Conservation (phyloP, 2,113 vertebrate species). For the Macquaria australasica region DNA sequence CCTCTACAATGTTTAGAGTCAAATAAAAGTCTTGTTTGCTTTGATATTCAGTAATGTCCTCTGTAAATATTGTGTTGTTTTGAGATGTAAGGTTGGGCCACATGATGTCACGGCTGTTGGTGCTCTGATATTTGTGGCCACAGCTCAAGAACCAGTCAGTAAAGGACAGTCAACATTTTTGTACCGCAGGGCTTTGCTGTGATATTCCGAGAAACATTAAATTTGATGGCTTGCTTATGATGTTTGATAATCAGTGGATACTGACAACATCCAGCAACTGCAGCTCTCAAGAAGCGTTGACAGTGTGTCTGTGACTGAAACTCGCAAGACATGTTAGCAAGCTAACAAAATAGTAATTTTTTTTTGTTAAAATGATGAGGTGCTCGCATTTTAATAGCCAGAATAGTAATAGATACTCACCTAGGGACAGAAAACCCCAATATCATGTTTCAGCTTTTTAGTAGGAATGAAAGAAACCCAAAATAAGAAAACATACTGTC, state of each 20-base stretch:
- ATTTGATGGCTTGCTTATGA: not conserved
- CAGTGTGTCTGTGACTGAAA: not conserved
- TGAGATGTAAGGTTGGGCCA: not conserved
- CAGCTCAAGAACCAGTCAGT: not conserved
- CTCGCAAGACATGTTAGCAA: not conserved
- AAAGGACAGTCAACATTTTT: not conserved
- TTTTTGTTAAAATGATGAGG: not conserved
- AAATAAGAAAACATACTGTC: not conserved
- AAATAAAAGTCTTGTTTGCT: conserved; percentile 10
- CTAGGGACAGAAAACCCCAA: not conserved
- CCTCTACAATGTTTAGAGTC: conserved; percentile 3
- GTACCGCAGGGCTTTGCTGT: not conserved
- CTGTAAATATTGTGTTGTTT: conserved; percentile 27
- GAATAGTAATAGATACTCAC: not conserved
- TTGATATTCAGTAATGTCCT: conserved; percentile 15
- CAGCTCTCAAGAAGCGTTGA: not conserved
- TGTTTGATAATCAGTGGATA: not conserved
- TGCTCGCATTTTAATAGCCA: not conserved
- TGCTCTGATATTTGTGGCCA: not conserved
- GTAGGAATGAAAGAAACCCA: not conserved
- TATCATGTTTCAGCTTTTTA: not conserved
- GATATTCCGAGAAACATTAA: not conserved
- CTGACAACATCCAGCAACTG: not conserved
- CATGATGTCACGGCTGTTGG: conserved; percentile 3
- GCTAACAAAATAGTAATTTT: not conserved